Base-by-base conservation (phyloP, 2,113 vertebrate species). In the Lophotis ruficrista region DNA sequence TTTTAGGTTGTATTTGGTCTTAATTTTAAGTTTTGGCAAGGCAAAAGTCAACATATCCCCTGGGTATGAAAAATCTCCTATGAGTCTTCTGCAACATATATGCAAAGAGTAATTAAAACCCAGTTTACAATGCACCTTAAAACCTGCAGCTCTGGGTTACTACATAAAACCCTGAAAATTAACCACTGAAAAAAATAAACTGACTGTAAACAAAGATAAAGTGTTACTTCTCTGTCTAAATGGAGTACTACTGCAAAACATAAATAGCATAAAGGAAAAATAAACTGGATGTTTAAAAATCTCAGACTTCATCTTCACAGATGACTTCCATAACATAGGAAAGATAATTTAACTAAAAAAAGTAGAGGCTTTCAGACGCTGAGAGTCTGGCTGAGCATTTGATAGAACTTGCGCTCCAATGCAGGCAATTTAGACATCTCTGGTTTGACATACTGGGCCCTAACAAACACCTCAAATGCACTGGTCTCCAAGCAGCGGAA, bases 211-310 rank as follows among this genome's bases (percentile, higher is more conserved):
- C 56, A 95, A 64, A 88, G 41, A 81, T 13, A 23, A 95, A 91
- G 35, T 61, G 73, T 93, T 87, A 87, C 31, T 88, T 89, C 53
- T 90, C 30, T 94, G 43, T 78, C 69, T 60, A 92, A 92, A 79
- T 20, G 38, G 45, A 93, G 64, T 60, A 88, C 38, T 80, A 82
- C 53, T 24, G 31, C 50, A 80, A 76, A 93, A 85, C 31, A 82
- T 45, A 80, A 72, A 66, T 4, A 86, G 30, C 38, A 50, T 54
- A 77, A 83, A 57, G 30, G 22, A 76, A 83, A 87, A 80, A 61
- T 27, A 73, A 90, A 65, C 13, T 10, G 6, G 22, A 76, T 87
- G 47, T 45, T 79, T 50, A 54, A 87, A 85, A 62, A 80, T 54
- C 28, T 82, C 60, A 78, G 7, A 45, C 72, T 87, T 85, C 25